Evolutionary conservation across 2,797 vertebrate genomes (phyloP).

Genomic region (Rhodeus uyekii): DNA sequence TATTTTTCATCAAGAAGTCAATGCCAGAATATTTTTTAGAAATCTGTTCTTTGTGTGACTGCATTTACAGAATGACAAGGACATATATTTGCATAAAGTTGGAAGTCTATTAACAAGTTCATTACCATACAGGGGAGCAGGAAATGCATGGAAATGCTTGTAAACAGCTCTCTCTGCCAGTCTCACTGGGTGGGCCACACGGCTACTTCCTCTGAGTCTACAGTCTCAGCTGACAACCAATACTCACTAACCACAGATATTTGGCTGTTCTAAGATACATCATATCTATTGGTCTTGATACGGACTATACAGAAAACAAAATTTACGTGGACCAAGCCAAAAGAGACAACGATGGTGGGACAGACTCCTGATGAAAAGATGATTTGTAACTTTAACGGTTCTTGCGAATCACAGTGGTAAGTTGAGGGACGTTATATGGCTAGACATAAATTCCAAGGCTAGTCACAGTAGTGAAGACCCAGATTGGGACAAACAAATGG

Average conservation of each 20-base stretch:
- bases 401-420: conserved; percentile 40
- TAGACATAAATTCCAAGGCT: conserved; percentile 2
- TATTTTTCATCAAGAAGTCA: conserved; percentile 12
- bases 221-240: conserved; percentile 47
- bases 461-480: conserved; percentile 7
- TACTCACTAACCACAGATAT: conserved; percentile 51
- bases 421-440: background rate
- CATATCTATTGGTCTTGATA: conserved; percentile 61
- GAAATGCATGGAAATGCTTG: conserved; percentile 68
- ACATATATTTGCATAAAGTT: conserved; percentile 38
- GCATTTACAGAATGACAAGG: conserved; percentile 26
- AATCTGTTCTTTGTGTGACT: conserved; percentile 34
- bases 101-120: conserved; percentile 52
- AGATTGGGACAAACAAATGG: conserved; percentile 50
- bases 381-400: conserved; percentile 33
- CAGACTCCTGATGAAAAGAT: conserved; percentile 30
- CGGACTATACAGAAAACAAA: conserved; percentile 50
- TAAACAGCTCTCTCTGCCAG: conserved; percentile 72
- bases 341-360: conserved; percentile 7
- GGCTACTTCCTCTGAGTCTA: conserved; percentile 58
- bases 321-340: conserved; percentile 44
- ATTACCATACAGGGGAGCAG: conserved; percentile 55
- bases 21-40: background rate
- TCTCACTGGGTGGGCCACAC: conserved; percentile 74
- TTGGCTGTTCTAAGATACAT: conserved; percentile 57